phyloP scores from a whole-genome alignment of 2,797 vertebrate species.

The Myiotriccus ornatus region DNA sequence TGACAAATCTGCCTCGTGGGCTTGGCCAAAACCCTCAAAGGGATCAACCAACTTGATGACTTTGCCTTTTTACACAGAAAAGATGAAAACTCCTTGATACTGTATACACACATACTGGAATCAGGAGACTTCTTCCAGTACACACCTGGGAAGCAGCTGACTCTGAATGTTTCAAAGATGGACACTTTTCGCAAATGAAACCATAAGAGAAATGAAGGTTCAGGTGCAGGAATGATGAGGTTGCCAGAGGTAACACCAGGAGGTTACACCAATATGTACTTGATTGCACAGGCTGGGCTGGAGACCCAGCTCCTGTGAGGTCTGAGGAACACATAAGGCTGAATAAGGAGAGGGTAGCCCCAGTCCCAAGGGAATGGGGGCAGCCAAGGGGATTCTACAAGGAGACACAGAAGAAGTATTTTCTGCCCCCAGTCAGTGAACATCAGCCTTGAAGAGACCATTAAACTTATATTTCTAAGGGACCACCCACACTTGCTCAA shows the following conservation, averaged over 20 bases:
- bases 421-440: neutral
- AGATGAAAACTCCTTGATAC: neutral
- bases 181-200: neutral
- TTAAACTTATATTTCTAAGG: neutral
- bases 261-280: neutral
- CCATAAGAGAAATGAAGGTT: neutral
- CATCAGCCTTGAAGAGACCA: neutral
- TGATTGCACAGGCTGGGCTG: neutral
- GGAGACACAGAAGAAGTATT: neutral
- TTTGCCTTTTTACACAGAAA: neutral
- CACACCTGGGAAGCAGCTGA: neutral
- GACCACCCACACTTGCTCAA: neutral
- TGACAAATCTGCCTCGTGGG: neutral
- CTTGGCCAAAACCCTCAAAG: neutral
- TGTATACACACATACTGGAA: neutral
- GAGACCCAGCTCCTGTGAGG: neutral
- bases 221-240: neutral
- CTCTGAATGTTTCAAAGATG: neutral
- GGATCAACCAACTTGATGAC: neutral
- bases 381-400: neutral
- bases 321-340: neutral
- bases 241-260: neutral
- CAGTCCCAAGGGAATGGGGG: neutral
- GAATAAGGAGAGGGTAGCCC: neutral
- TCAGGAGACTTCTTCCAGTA: neutral